phyloP scores from a whole-genome alignment of 2,888 invertebrate genomes.

The Camponotus fellah region DNA sequence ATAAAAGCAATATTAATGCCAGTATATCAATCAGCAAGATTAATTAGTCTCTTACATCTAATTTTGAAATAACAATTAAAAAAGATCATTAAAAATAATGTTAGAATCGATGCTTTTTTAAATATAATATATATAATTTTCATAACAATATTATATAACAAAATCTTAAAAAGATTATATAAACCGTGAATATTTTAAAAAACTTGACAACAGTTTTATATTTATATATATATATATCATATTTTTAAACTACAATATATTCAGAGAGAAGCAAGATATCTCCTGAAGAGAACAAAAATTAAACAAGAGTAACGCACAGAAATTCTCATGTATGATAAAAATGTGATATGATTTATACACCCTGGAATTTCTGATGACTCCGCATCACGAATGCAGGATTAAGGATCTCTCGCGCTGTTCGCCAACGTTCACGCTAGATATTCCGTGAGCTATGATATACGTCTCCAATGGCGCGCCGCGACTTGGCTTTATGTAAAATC shows the following conservation, averaged over 20 bases:
- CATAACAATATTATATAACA: neutral
- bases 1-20: too few species aligned
- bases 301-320: neutral
- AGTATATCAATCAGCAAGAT: too few species aligned
- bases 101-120: too few species aligned
- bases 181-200: neutral
- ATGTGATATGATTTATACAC: slow-evolving; percentile 1
- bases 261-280: neutral
- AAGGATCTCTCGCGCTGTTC: slow-evolving; percentile 18
- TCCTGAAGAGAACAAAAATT: neutral
- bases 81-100: too few species aligned
- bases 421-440: slow-evolving; percentile 59
- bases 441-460: slow-evolving; percentile 54
- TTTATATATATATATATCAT: neutral
- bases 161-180: neutral
- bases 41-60: too few species aligned
- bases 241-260: neutral
- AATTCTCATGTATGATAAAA: slow-evolving; percentile 4
- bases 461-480: slow-evolving; percentile 27
- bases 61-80: too few species aligned
- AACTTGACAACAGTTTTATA: neutral
- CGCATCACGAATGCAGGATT: neutral
- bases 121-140: neutral
- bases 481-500: slow-evolving; percentile 65
- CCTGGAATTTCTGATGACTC: neutral